phyloP scores from a whole-genome alignment of 2,888 invertebrate species.

The Ophion ellenae region DNA sequence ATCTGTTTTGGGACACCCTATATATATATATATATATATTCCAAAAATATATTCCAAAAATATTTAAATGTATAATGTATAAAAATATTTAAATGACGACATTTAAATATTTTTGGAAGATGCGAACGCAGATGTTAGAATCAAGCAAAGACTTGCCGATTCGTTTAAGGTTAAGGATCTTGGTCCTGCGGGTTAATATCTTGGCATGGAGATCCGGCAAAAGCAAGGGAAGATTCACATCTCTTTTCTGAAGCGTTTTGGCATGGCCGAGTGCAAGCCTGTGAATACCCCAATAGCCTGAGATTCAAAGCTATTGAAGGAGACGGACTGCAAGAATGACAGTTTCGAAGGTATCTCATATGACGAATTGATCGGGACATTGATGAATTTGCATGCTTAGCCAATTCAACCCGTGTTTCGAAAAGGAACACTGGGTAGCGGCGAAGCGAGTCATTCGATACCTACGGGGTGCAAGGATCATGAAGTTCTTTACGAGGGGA shows the following conservation, averaged over 20 bases:
- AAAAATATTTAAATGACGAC: too few relatives aligned
- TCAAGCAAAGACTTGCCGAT: conserved; percentile 37
- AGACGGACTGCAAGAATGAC: background rate
- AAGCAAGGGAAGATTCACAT: background rate
- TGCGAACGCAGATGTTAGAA: conserved; percentile 46
- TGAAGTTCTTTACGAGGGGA: conserved; percentile 64
- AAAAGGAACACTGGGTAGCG: conserved; percentile 70
- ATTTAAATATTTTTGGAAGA: conserved; percentile 40
- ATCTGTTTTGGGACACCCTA: too few relatives aligned
- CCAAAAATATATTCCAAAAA: too few relatives aligned
- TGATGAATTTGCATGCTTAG: conserved; percentile 64
- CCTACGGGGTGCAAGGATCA: conserved; percentile 67
- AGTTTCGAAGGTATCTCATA: conserved; percentile 55
- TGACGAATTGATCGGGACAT: conserved; percentile 62
- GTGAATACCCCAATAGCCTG: conserved; percentile 69
- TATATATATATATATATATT: too few relatives aligned
- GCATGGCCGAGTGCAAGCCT: conserved; percentile 72
- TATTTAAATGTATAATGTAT: too few relatives aligned
- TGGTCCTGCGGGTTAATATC: conserved; percentile 63
- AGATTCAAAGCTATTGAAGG: conserved; percentile 53
- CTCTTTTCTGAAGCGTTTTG: conserved; percentile 70
- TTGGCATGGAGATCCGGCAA: conserved; percentile 68
- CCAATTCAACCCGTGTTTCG: conserved; percentile 54
- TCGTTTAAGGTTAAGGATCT: conserved; percentile 65
- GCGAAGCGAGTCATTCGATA: conserved; percentile 76